Conservation (phyloP, 2,888 invertebrate genomes). For the Stenotaenia linearis region DNA sequence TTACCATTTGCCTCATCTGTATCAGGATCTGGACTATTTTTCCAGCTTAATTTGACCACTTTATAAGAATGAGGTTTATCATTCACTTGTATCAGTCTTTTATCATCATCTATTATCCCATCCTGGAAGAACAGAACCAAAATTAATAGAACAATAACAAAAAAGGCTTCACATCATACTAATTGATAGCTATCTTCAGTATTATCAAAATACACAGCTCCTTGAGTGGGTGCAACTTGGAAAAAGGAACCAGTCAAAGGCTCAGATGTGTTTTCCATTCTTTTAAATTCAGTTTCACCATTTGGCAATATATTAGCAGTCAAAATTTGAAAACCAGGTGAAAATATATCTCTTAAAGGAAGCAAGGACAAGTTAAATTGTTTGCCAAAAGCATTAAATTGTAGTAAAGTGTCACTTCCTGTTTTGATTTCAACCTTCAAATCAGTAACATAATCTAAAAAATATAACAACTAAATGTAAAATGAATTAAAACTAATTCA, state of each 20-base stretch:
- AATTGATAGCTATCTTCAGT: background rate
- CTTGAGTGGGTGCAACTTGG: background rate
- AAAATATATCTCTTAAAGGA: background rate
- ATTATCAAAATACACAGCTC: background rate
- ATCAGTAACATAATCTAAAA: background rate
- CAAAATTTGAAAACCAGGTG: background rate
- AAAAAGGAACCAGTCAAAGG: background rate
- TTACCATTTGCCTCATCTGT: no score
- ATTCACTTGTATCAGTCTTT: background rate
- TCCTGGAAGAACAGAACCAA: background rate
- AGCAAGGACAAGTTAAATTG: background rate
- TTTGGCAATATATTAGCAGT: background rate
- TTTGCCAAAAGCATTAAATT: background rate
- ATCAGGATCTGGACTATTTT: background rate
- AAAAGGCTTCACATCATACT: background rate
- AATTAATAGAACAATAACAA: background rate
- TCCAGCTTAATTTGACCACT: background rate
- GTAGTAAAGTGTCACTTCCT: background rate
- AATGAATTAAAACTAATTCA: background rate
- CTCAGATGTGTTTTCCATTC: background rate
- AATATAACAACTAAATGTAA: background rate
- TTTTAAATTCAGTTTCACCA: background rate
- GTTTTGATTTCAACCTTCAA: background rate
- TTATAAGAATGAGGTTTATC: background rate
- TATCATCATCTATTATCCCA: background rate